These are phyloP conservation scores for Philypnodon macrostomus DNA, from an alignment of 2,797 vertebrate species.

Conservation along the genomic window DNA sequence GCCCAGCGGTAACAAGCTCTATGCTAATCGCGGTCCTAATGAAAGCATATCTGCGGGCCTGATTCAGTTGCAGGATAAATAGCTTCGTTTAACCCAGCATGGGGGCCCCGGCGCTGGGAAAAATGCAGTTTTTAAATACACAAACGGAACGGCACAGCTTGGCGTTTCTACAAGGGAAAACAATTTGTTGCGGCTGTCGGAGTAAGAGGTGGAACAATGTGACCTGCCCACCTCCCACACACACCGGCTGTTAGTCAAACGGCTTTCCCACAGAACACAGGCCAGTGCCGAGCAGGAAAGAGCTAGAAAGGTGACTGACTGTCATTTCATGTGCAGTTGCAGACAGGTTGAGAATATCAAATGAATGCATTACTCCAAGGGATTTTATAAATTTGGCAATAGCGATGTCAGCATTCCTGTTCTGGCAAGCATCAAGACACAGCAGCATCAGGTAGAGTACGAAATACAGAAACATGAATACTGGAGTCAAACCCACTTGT, in stretches of 20 bases:
- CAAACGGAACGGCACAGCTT: slow-evolving; percentile 55
- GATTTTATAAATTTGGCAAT: not conserved
- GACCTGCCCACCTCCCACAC: slow-evolving; percentile 13
- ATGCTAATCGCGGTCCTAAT: slow-evolving; percentile 77
- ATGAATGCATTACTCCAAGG: not conserved
- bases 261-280: slow-evolving; percentile 12
- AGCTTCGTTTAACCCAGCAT: slow-evolving; percentile 76
- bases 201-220: slow-evolving; percentile 32
- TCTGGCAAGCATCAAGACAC: no score
- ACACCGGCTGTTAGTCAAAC: slow-evolving; percentile 15
- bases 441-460: not conserved
- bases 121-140: slow-evolving; percentile 74
- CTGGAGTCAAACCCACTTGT: no score
- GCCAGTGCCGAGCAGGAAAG: slow-evolving; percentile 23
- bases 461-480: no score
- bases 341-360: not conserved
- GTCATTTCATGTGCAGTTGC: slow-evolving; percentile 12
- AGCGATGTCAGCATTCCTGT: slow-evolving; percentile 2
- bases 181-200: slow-evolving; percentile 52
- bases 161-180: slow-evolving; percentile 53
- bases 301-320: slow-evolving; percentile 20
- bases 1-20: slow-evolving; percentile 71
- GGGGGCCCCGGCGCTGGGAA: slow-evolving; percentile 52
- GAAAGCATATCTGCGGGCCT: slow-evolving; percentile 71
- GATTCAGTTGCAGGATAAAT: slow-evolving; percentile 70